Evolutionary conservation across 2,888 invertebrate species (phyloP).

Genomic region (Dicycla oo): DNA sequence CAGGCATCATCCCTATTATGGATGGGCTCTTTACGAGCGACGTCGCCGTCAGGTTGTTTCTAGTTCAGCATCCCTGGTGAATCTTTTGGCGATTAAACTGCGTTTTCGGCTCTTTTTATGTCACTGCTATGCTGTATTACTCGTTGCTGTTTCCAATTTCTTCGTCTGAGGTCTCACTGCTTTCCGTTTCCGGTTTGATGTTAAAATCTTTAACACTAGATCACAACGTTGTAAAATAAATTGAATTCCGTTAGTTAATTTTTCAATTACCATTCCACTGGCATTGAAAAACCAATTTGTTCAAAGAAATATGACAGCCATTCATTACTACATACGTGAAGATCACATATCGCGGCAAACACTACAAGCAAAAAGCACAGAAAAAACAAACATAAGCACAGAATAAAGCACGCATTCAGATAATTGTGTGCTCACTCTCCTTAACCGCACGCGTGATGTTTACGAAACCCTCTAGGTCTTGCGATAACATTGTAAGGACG

Average conservation of each 20-base stretch:
- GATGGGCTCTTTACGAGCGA: no score
- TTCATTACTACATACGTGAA: constrained; percentile 27
- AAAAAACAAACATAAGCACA: constrained; percentile 23
- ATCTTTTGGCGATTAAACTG: no score
- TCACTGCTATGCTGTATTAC: no score
- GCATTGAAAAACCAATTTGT: constrained; percentile 20
- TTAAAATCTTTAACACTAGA: constrained; percentile 1
- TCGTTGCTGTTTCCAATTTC: no score
- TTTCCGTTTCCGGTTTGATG: no score
- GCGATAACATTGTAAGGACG: constrained; percentile 69
- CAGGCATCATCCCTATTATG: no score
- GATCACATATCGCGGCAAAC: constrained; percentile 40
- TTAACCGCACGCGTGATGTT: constrained; percentile 62
- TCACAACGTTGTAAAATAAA: not conserved
- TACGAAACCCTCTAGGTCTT: constrained; percentile 63
- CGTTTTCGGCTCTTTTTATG: no score
- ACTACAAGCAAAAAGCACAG: constrained; percentile 17
- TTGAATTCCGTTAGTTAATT: no score
- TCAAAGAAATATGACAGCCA: constrained; percentile 7
- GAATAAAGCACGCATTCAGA: constrained; percentile 44
- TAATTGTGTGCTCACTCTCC: constrained; percentile 55
- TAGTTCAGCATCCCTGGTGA: no score
- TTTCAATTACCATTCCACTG: not conserved
- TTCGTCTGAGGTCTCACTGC: no score
- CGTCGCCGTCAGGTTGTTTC: no score